phyloP scores from a whole-genome alignment of 23 tunicate genomes.

The Clavelina lepadiformis region DNA sequence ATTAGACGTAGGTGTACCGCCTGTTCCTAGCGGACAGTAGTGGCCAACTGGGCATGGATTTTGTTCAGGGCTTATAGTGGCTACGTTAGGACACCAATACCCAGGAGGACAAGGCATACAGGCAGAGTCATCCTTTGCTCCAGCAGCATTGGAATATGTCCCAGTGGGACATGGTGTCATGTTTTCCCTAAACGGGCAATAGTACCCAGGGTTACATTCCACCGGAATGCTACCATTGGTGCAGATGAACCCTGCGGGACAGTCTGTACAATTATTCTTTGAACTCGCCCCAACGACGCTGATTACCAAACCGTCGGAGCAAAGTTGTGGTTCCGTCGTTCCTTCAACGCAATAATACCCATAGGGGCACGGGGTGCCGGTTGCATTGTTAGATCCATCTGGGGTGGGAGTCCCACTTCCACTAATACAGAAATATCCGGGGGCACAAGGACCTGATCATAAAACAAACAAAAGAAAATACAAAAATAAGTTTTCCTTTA shows the following conservation, averaged over 20 bases:
- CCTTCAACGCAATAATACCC: slow-evolving; percentile 93
- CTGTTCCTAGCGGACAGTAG: slow-evolving; percentile 85
- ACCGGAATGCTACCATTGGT: slow-evolving; percentile 69
- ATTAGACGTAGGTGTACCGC: slow-evolving; percentile 39
- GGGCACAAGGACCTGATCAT: slow-evolving; percentile 72
- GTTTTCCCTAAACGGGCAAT: slow-evolving; percentile 54
- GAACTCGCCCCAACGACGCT: slow-evolving; percentile 66
- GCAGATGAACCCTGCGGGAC: slow-evolving; percentile 91
- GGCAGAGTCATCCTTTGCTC: slow-evolving; percentile 34
- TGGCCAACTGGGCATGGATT: slow-evolving; percentile 94
- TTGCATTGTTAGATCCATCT: slow-evolving; percentile 52
- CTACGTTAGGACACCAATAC: slow-evolving; percentile 81
- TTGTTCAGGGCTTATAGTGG: slow-evolving; percentile 60
- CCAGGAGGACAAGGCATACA: slow-evolving; percentile 81
- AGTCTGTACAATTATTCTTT: slow-evolving; percentile 41
- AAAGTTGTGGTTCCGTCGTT: slow-evolving; percentile 60
- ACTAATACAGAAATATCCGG: slow-evolving; percentile 88
- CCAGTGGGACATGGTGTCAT: slow-evolving; percentile 88
- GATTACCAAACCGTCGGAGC: slow-evolving; percentile 65
- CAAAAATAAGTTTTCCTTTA: too few relatives aligned
- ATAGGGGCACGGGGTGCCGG: slow-evolving; percentile 61
- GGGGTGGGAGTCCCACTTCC: slow-evolving; percentile 85
- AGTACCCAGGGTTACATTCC: slow-evolving; percentile 66
- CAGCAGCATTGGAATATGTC: slow-evolving; percentile 54
- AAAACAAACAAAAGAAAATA: too few relatives aligned